phyloP scores from a whole-genome alignment of 2,797 vertebrate genomes.

The Danionella dracula region DNA sequence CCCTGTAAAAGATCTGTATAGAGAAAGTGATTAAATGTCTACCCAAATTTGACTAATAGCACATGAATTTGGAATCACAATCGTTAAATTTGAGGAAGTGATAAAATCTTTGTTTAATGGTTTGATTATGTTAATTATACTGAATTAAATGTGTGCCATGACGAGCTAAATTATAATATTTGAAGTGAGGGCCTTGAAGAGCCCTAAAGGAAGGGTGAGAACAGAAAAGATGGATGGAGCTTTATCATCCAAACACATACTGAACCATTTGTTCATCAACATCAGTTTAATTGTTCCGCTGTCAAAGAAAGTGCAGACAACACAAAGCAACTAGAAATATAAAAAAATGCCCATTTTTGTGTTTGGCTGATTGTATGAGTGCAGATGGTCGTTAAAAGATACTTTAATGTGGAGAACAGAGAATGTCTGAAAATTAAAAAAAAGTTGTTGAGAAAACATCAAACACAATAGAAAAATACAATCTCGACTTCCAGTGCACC shows the following conservation, averaged over 20 bases:
- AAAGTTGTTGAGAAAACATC: too few species aligned
- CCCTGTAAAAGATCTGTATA: too few species aligned
- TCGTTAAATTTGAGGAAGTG: too few species aligned
- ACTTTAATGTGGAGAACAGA: conserved; percentile 1
- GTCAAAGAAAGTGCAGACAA: conserved; percentile 25
- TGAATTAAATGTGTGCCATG: too few species aligned
- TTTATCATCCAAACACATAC: too few species aligned
- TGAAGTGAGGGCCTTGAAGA: neutral
- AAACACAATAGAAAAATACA: neutral
- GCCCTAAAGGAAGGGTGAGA: neutral
- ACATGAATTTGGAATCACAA: too few species aligned
- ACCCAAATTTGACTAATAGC: too few species aligned
- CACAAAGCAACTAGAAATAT: neutral
- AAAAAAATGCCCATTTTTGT: conserved; percentile 13
- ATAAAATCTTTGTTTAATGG: too few species aligned
- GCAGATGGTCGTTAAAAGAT: conserved; percentile 25
- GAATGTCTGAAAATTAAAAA: neutral
- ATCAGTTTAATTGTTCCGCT: conserved; percentile 17
- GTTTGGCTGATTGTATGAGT: neutral
- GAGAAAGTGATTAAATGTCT: too few species aligned
- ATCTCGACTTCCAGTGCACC: neutral
- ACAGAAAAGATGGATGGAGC: neutral
- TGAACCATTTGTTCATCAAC: neutral
- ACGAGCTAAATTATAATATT: too few species aligned
- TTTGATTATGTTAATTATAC: too few species aligned